Evolutionary conservation across 2,113 vertebrate genomes (phyloP).

Genomic region (Archocentrus centrarchus): DNA sequence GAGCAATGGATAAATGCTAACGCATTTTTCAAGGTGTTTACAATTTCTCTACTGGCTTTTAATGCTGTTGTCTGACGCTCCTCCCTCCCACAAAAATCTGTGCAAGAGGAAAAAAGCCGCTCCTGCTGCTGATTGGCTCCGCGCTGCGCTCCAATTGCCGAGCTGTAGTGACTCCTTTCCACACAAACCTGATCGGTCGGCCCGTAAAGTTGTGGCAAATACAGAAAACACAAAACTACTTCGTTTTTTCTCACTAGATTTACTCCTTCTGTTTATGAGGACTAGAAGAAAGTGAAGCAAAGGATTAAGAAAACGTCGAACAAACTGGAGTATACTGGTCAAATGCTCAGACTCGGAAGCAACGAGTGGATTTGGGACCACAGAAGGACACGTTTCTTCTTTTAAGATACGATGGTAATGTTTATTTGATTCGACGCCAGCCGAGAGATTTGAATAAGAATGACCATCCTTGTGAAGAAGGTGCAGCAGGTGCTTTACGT

Average conservation of each 20-base stretch:
- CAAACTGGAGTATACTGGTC: not conserved
- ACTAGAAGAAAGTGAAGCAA: not conserved
- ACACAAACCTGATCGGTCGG: slow-evolving; percentile 9
- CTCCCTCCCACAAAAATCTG: slow-evolving; percentile 61
- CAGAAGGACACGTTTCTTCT: not conserved
- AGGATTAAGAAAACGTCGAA: not conserved
- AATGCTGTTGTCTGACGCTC: not conserved
- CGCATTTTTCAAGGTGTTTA: not conserved
- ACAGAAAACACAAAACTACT: not conserved
- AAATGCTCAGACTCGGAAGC: slow-evolving; percentile 10
- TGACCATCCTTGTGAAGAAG: slow-evolving; percentile 36
- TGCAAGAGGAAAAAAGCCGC: slow-evolving; percentile 35
- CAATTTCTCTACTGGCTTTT: not conserved
- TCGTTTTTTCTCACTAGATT: not conserved
- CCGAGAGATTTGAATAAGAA: slow-evolving; percentile 38
- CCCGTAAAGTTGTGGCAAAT: not conserved
- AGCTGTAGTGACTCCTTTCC: slow-evolving; percentile 49
- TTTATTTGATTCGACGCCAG: slow-evolving; percentile 2
- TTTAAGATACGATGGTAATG: not conserved
- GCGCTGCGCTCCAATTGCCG: slow-evolving; percentile 56
- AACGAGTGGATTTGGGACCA: accelerated
- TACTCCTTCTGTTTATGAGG: not conserved
- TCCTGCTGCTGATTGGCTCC: slow-evolving; percentile 66
- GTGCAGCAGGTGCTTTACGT: slow-evolving; percentile 58
- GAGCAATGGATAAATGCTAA: not conserved